These are phyloP conservation scores for Pongo abelii DNA, from an alignment of 2,113 vertebrate species.

Conservation along the genomic window DNA sequence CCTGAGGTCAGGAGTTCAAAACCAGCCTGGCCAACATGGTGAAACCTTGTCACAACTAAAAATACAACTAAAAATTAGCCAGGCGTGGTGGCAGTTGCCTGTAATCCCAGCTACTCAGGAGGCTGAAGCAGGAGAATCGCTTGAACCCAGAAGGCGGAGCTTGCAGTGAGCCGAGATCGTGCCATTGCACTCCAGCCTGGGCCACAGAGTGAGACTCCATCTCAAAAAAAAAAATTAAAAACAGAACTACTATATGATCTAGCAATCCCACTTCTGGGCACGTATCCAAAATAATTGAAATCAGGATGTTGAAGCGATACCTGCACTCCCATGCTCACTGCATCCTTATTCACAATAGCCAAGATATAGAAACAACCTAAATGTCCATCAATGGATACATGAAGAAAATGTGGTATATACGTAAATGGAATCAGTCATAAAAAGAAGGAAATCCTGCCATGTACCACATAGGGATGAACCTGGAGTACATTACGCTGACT, in stretches of 20 bases:
- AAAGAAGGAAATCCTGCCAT: background rate
- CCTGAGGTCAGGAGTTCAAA: too few relatives aligned
- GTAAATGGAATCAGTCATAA: background rate
- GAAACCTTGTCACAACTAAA: too few relatives aligned
- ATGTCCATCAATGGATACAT: background rate
- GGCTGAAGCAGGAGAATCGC: too few relatives aligned
- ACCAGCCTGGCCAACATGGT: too few relatives aligned
- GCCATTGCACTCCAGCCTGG: too few relatives aligned
- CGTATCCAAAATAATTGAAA: background rate
- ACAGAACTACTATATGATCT: background rate
- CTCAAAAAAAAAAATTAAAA: background rate
- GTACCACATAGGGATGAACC: background rate
- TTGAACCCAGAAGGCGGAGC: too few relatives aligned
- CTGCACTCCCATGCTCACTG: background rate
- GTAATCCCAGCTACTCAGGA: too few relatives aligned
- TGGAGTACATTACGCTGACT: background rate
- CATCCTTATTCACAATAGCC: background rate
- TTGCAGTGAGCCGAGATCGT: too few relatives aligned
- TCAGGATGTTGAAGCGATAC: background rate
- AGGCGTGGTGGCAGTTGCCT: too few relatives aligned
- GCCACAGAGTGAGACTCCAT: too few relatives aligned
- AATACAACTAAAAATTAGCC: too few relatives aligned
- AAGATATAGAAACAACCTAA: background rate
- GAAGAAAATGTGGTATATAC: background rate
- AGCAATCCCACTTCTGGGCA: background rate